Conservation (phyloP, 23 tunicate species). For the Trididemnum miniatum region DNA sequence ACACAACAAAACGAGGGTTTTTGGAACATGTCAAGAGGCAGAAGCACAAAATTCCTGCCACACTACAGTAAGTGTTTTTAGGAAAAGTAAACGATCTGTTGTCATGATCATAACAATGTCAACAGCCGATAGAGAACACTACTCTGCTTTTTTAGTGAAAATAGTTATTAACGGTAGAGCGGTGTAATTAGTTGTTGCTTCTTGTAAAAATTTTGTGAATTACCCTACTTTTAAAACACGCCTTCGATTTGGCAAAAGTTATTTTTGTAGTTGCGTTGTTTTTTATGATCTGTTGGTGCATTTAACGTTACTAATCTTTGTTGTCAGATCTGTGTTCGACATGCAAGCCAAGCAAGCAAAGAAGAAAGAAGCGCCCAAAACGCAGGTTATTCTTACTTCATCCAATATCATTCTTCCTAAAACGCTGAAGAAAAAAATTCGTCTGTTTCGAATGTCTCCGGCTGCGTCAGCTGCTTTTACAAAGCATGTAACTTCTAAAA, state of each 20-base stretch:
- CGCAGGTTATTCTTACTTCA: neutral
- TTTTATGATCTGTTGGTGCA: too few relatives aligned
- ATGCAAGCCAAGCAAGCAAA: neutral
- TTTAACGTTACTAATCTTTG: too few relatives aligned
- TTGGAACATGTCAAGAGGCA: neutral
- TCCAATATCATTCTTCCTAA: neutral
- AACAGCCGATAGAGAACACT: too few relatives aligned
- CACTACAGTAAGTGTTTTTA: neutral
- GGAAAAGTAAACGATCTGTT: neutral
- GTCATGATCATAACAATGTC: too few relatives aligned
- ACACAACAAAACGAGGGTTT: too few relatives aligned
- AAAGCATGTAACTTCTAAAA: neutral
- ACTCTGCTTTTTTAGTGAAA: too few relatives aligned
- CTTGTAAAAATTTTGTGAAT: too few relatives aligned
- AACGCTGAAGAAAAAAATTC: conserved; percentile 1
- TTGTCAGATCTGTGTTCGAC: neutral
- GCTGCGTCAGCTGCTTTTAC: neutral
- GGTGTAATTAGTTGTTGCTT: too few relatives aligned
- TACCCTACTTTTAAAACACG: too few relatives aligned
- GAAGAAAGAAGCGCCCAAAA: neutral
- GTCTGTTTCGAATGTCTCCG: neutral
- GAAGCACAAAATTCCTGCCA: neutral
- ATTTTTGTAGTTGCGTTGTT: too few relatives aligned
- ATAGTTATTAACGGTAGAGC: too few relatives aligned
- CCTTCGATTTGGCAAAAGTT: too few relatives aligned